phyloP scores from a whole-genome alignment of 2,113 vertebrate genomes.

The Aptenodytes forsteri region DNA sequence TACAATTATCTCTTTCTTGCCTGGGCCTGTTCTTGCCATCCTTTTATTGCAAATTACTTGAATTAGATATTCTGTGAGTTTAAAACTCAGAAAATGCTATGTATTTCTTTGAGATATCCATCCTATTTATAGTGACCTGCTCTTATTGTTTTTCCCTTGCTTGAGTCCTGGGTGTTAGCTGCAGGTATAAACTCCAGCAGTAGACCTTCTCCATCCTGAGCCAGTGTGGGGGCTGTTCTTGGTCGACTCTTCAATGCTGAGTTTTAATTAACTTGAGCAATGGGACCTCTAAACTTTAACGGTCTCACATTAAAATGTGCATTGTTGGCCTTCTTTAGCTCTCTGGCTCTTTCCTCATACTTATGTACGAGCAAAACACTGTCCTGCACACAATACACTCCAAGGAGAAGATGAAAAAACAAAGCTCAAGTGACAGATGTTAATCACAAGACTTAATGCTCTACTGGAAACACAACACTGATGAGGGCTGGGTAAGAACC shows the following conservation, averaged over 20 bases:
- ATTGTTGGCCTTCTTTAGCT: background rate
- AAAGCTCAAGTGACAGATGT: background rate
- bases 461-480: background rate
- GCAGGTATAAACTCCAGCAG: background rate
- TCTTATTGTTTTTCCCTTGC: background rate
- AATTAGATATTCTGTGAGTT: background rate
- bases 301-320: fast-evolving
- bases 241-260: background rate
- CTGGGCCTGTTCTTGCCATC: background rate
- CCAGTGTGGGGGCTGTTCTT: background rate
- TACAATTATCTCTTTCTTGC: background rate
- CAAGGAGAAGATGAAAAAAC: background rate
- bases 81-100: background rate
- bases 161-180: background rate
- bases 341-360: background rate
- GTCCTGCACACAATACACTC: fast-evolving
- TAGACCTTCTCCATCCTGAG: background rate
- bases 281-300: background rate
- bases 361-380: background rate
- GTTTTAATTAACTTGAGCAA: background rate
- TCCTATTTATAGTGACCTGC: background rate
- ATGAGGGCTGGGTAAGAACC: background rate
- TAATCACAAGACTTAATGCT: background rate
- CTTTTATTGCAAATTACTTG: background rate
- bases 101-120: background rate